Base-by-base conservation (phyloP, 2,797 vertebrate species). In the Pelochelys cantorii region DNA sequence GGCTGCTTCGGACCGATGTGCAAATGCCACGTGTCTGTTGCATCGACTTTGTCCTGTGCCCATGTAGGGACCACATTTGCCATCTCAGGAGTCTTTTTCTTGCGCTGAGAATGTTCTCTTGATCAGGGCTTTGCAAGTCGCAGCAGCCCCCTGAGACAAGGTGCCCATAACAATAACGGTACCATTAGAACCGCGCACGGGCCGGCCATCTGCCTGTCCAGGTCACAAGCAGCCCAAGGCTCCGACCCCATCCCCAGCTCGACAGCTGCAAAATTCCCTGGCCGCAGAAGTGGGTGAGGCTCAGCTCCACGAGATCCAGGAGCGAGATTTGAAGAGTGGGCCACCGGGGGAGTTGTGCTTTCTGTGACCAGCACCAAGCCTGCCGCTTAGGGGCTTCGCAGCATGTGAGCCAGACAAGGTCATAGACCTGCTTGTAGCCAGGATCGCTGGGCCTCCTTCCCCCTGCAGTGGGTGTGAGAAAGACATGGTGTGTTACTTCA, bases 161-260 rank as follows among this genome's bases (percentile, higher is more conserved):
- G 77, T 60, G 25, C 57, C 57, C 25, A 31, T 37, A 25, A 2
- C 37, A 52, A 29, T 0, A 0, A 29, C 37, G 20, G n/a, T 81
- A 1, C 2, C 7, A 5, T 27, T 13, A 3, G 6, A 31, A 42
- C 48, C 14, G 48, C 31, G 11, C 10, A 20, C 12, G 18, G 65
- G n/a, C 14, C 52, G 34, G 53, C 31, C 11, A 9, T 52, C 37
- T 52, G 54, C 53, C n/a, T 11, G 10, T 52, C 31, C 57, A 29
- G 0, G 27, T 83, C 20, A 5, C 59, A 22, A 31, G 89, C 82
- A 56, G 7, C 11, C 57, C 53, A 84, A 79, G 55, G 48, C 37
- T 79, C 3, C 15, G 82, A 52, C n/a, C 52, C 71, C 65, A 3
- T 59, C 85, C 74, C n/a, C 18, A 31, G 15, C 14, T 4, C 17